Evolutionary conservation across 2,113 vertebrate species (phyloP).

Genomic region (Pterocles orientalis): DNA sequence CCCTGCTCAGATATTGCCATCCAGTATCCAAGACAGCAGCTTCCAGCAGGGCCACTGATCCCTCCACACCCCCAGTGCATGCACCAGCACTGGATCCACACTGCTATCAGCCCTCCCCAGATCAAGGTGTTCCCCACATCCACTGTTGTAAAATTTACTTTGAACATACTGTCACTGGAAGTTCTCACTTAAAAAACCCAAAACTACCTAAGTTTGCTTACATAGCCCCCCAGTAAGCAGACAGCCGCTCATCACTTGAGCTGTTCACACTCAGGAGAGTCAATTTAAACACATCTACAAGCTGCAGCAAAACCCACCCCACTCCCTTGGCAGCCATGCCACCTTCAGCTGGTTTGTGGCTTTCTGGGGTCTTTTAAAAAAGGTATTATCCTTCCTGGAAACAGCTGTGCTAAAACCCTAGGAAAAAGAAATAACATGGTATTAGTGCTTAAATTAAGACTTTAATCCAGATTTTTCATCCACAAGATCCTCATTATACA

Average conservation of each 20-base stretch:
- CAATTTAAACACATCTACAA: rapidly evolving
- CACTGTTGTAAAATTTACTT: rapidly evolving
- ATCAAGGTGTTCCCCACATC: too few species aligned
- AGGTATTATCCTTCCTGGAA: rapidly evolving
- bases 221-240: too few species aligned
- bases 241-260: rapidly evolving
- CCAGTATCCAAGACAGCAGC: rapidly evolving
- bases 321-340: rapidly evolving
- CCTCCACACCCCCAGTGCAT: neutral
- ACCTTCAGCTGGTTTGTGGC: rapidly evolving
- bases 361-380: rapidly evolving
- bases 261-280: rapidly evolving
- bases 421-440: neutral
- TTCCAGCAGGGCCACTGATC: too few species aligned
- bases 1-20: rapidly evolving
- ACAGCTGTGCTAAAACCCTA: rapidly evolving
- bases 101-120: too few species aligned
- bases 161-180: rapidly evolving
- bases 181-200: too few species aligned
- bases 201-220: rapidly evolving
- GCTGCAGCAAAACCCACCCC: neutral
- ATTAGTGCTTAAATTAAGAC: neutral
- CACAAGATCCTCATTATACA: neutral
- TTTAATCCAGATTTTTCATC: conserved; percentile 35
- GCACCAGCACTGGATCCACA: too few species aligned